phyloP scores from a whole-genome alignment of 2,888 invertebrate genomes.

The Spatulosminthurus flaviceps region DNA sequence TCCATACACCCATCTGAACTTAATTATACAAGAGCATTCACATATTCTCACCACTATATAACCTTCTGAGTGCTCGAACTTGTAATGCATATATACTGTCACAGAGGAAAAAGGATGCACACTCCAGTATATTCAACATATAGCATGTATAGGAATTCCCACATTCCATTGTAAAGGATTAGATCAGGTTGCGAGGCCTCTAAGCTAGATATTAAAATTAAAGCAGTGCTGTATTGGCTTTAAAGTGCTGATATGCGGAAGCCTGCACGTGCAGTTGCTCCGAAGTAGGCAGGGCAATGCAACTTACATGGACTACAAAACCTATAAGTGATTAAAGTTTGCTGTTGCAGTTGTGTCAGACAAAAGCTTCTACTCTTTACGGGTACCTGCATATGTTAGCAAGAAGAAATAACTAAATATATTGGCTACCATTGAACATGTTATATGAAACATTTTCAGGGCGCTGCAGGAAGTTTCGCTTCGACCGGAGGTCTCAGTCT shows the following conservation, averaged over 20 bases:
- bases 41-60: neutral
- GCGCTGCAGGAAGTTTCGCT: slow-evolving; percentile 57
- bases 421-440: neutral
- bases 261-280: neutral
- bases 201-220: slow-evolving; percentile 12
- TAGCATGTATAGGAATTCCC: neutral
- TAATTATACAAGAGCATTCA: neutral
- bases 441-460: slow-evolving; percentile 45
- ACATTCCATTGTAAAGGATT: neutral
- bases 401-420: neutral
- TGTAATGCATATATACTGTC: too few species aligned
- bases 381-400: neutral
- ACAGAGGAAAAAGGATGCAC: too few species aligned
- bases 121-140: neutral
- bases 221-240: slow-evolving; percentile 14
- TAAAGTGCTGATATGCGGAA: neutral
- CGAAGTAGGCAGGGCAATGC: too few species aligned
- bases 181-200: slow-evolving; percentile 1
- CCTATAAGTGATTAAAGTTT: too few species aligned
- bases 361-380: neutral
- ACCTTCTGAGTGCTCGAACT: too few species aligned
- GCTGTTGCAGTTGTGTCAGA: neutral
- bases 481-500: slow-evolving; percentile 56
- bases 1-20: too few species aligned
- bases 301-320: too few species aligned